Evolutionary conservation across 1,140 invertebrate species (phyloP), one percentile per base, ranked within the genome.

Genomic region (Oncopeltus fasciatus): DNA sequence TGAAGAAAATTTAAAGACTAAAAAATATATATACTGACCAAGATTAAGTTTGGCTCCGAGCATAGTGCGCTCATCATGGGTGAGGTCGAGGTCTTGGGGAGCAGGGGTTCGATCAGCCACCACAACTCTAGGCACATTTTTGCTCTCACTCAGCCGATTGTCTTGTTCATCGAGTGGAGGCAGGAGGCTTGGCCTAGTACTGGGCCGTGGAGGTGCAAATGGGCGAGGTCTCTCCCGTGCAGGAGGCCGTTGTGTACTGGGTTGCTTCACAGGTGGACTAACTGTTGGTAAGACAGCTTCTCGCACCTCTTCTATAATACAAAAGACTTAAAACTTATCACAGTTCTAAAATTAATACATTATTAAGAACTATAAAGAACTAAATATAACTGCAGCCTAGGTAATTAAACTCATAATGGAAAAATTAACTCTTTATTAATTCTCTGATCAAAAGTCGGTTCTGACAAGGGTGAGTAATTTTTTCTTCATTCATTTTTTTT

Each of bases 21-120:
- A n/a, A n/a, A n/a, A n/a, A n/a, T n/a, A n/a, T n/a, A n/a, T n/a
- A 64, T 51, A 27, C 29, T 69, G 68, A 74, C 76, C 88, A 53
- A 90, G 75, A 73, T 90, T 91, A 2, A 91, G 76, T 69, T 84
- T 83, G 1, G 86, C 85, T 28, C 85, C 87, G 62, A 83, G 78
- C 1, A 81, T 76, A 64, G 84, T 81, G 28, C 81, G 77, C 49
- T 81, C 78, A 24, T 80, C 75, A 28, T 82, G 80, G 3, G 87
- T 77, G 1, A 74, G 73, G 76, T 84, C 68, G 77, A 84, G 61
- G 75, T 83, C 66, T 69, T 81, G 70, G 75, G 75, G 73, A 57
- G 76, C 70, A 26, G 78, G 77, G 0, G 78, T 75, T 31, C 81
- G 78, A 62, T 81, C 78, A 4, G 81, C 81, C 12, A 81, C 76